Percentiles rank a stretch among this genome's conserved stretches.
These are phyloP conservation scores for Galerucella calmariensis DNA, from an alignment of 2,888 invertebrate genomes.

Conservation along the genomic window DNA sequence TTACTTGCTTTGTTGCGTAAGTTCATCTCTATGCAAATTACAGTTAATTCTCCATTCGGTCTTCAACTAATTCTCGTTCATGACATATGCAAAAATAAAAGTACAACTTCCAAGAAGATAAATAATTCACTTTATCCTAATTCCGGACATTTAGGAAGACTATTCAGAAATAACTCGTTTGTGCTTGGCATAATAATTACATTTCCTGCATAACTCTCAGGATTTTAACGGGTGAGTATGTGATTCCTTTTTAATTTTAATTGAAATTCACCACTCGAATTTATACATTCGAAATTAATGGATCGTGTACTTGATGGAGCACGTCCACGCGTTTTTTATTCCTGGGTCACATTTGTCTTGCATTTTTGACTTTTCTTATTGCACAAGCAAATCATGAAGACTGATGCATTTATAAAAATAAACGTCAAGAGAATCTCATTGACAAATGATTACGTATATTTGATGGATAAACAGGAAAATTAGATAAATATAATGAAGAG, in stretches of 20 bases:
- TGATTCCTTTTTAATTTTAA: constrained; percentile 5
- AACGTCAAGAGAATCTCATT: no score
- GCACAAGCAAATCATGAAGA: no score
- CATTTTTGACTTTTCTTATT: no score
- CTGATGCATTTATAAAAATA: no score
- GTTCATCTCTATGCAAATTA: neutral
- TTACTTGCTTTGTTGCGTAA: neutral
- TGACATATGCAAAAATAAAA: constrained; percentile 14
- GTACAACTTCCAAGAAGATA: constrained; percentile 5
- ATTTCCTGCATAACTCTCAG: constrained; percentile 43
- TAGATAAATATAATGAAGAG: no score
- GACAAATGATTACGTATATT: no score
- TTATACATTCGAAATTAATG: neutral
- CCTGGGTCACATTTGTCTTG: no score
- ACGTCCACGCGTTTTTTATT: neutral
- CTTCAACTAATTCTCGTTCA: constrained; percentile 1
- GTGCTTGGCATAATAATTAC: constrained; percentile 50
- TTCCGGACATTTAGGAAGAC: constrained; percentile 44
- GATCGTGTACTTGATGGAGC: neutral
- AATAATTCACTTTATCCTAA: constrained; percentile 42
- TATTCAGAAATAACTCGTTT: constrained; percentile 47
- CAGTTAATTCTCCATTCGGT: neutral
- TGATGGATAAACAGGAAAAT: no score
- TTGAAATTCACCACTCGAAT: neutral
- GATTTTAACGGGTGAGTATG: constrained; percentile 3